A percentile compares a stretch with the other conserved stretches of the same genome.
phyloP scores from a whole-genome alignment of 2,797 vertebrate genomes.

The Rhinatrema bivittatum region DNA sequence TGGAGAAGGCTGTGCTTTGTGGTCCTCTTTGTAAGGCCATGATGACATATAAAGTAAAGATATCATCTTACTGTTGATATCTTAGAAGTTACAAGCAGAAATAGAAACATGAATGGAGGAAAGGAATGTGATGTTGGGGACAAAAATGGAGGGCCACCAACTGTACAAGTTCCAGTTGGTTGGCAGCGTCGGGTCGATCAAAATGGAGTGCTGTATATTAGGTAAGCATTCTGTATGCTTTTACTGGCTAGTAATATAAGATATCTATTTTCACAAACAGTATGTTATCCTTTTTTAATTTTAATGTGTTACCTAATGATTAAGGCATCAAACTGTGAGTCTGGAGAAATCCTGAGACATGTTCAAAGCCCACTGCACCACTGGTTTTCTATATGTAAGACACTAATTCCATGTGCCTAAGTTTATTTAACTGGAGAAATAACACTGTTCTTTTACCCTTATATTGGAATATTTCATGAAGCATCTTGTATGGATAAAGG shows the following conservation, averaged over 20 bases:
- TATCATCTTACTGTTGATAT: constrained; percentile 82
- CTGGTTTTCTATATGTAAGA: too few species aligned
- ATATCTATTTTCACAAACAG: neutral
- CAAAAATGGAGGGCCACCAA: constrained; percentile 68
- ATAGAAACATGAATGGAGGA: constrained; percentile 97
- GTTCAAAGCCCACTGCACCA: too few species aligned
- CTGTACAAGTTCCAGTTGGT: constrained; percentile 93
- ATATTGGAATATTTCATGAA: too few species aligned
- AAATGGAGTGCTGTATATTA: constrained; percentile 81
- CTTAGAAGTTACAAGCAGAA: constrained; percentile 78
- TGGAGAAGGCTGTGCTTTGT: constrained; percentile 57
- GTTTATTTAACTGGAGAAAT: too few species aligned
- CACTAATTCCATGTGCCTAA: too few species aligned
- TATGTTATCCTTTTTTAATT: constrained; percentile 1
- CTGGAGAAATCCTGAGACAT: too few species aligned
- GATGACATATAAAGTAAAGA: constrained; percentile 71
- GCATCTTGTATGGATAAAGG: too few species aligned
- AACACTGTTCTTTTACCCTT: too few species aligned
- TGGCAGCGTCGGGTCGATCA: constrained; percentile 88
- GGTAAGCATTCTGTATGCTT: constrained; percentile 55
- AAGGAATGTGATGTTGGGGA: constrained; percentile 89
- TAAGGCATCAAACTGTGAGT: too few species aligned
- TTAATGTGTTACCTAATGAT: constrained; percentile 10
- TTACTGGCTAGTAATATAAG: too few species aligned
- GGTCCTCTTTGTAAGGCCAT: constrained; percentile 72